phyloP scores from a whole-genome alignment of 2,888 invertebrate genomes.

The Apamea crenata region DNA sequence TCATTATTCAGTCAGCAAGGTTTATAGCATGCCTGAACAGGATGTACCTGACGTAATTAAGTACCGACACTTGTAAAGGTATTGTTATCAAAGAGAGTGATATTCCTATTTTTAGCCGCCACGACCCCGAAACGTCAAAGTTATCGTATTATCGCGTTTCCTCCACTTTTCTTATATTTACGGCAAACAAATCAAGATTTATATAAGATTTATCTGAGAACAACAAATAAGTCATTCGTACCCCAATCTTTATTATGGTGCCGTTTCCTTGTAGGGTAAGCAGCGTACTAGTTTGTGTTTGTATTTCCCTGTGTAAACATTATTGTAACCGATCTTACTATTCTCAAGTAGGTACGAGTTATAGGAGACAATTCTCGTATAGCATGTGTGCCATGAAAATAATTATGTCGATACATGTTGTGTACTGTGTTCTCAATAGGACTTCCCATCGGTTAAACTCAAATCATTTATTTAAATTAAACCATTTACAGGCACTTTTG shows the following conservation, averaged over 20 bases:
- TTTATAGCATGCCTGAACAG: background rate
- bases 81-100: constrained; percentile 15
- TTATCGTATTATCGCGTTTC: constrained; percentile 38
- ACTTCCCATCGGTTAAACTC: too few relatives aligned
- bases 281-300: background rate
- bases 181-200: constrained; percentile 65
- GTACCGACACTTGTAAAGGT: background rate
- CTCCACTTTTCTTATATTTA: constrained; percentile 52
- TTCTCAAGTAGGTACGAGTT: background rate
- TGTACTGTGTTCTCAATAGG: too few relatives aligned
- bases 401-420: too few relatives aligned
- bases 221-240: constrained; percentile 63
- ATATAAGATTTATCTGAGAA: constrained; percentile 61
- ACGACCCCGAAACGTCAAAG: constrained; percentile 37
- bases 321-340: background rate
- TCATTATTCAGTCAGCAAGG: background rate
- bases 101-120: constrained; percentile 32
- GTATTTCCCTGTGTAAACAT: background rate
- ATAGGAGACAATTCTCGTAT: background rate
- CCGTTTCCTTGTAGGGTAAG: constrained; percentile 23
- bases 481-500: too few relatives aligned
- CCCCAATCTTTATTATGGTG: constrained; percentile 39
- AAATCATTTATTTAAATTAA: too few relatives aligned
- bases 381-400: background rate
- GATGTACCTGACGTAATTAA: background rate